Conservation (phyloP, 2,113 vertebrate genomes). For the Rostratula benghalensis region DNA sequence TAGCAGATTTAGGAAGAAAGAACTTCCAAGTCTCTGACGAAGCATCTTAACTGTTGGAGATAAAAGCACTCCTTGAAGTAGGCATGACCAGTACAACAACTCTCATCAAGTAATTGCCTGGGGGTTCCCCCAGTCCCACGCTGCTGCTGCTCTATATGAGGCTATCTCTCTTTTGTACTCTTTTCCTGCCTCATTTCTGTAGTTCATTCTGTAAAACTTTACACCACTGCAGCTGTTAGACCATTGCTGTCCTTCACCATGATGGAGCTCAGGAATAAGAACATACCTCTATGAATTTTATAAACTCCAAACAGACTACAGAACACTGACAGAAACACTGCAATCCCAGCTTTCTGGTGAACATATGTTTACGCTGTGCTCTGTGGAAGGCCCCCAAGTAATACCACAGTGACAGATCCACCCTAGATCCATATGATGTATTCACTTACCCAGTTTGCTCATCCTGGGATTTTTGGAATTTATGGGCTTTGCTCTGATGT, state of each 20-base stretch:
- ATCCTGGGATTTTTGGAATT: not conserved
- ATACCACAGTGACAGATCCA: rapidly evolving
- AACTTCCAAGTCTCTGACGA: not conserved
- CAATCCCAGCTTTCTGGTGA: not conserved
- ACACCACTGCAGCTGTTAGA: not conserved
- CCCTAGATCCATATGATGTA: not conserved
- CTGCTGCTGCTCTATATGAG: not conserved
- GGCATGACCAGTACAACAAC: not conserved
- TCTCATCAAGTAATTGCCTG: not conserved
- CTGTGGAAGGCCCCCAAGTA: not conserved
- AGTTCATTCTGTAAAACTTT: not conserved
- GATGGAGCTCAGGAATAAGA: not conserved
- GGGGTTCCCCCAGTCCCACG: rapidly evolving
- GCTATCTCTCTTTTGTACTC: not conserved
- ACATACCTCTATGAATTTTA: not conserved
- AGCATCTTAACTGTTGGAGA: not conserved
- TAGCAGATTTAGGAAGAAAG: not conserved
- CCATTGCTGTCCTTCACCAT: not conserved
- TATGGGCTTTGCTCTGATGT: not conserved
- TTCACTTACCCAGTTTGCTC: not conserved
- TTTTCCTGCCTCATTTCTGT: not conserved
- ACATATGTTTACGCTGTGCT: rapidly evolving
- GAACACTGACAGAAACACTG: not conserved
- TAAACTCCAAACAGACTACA: not conserved
- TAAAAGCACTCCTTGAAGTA: not conserved